Evolutionary conservation across 2,888 invertebrate species (phyloP), one percentile per base, ranked within the genome.

Genomic region (Apotomis capreana): DNA sequence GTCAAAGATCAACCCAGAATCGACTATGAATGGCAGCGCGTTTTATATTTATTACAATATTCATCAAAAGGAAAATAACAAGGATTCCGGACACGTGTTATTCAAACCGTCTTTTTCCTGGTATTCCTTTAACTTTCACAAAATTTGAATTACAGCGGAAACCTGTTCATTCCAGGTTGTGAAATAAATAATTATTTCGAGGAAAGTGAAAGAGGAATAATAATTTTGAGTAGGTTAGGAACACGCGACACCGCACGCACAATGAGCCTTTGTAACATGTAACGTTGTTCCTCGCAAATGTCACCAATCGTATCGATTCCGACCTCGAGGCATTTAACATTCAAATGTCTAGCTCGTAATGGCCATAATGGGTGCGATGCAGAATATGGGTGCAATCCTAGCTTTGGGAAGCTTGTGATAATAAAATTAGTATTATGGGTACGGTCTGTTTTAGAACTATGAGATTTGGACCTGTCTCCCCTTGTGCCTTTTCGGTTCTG

Each of bases 1-100:
- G 68, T 71, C 71, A 71, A 40, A 71, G 67, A 68, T 67, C 57
- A 68, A 67, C 13, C 46, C 59, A 15, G 10, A 12, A 37, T 62
- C 57, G 49, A 61, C 67, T 61, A 52, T 55, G 40, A 70, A 61
- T 49, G 52, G 44, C 37, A 13, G n/a, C 54, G 13, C n/a, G 15
- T 15, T 51, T 55, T 26, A 15, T 15, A 37, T 62, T 6, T 62
- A 49, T 37, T 8, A 15, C 60, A 40, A 67, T 65, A 55, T 65
- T 46, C 37, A 13, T 65, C 49, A 61, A 70, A 70, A 54, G 55
- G 12, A 61, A 60, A 59, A 10, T 59, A 37, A 64, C 46, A 12
- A 15, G 61, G 46, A 57, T 51, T 62, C 57, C 9, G 55, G 37
- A 63, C 69, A 62, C 69, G 62, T 63, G 69, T 69, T 51, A 12